Base-by-base conservation (phyloP, 92 coral and sea anemone species). In the Epizoanthus stellaris region DNA sequence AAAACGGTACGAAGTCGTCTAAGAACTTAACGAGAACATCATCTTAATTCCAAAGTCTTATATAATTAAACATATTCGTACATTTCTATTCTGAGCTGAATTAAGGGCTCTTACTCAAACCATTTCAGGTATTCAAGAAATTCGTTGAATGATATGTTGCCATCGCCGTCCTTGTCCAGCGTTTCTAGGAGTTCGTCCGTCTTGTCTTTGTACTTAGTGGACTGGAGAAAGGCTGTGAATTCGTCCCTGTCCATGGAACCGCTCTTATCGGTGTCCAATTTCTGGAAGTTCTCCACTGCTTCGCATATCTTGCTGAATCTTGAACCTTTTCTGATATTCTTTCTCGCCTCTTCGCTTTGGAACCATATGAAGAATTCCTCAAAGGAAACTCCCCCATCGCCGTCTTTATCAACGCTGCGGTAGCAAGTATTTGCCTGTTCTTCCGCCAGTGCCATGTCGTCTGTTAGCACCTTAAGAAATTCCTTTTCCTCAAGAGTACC, bases 141-240 rank as follows among this genome's bases (percentile, higher is more conserved):
- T 77, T 95, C 98, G 11, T 91, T 86, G 86, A 95, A 95, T 17
- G 98, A 95, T 71, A 95, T 88, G 64, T 92, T 89, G 6, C 98
- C 98, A 82, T 95, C 93, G 0, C 98, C 98, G 71, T 91, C 95
- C 40, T 86, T 86, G 76, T 95, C 98, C 75, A 95, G 89, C 5
- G 47, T n/a, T 67, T 80, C 59, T 68, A 88, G 52, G 0, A 94
- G 90, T 52, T 57, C 85, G 67, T 91, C 91, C 19, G 79, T 73
- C 45, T 88, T 79, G 62, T 70, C 67, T 61, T 80, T 45, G 62
- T 42, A 79, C 14, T 80, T 83, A 9, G 91, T 67, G 54, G 94
- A 85, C 16, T 62, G 54, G 89, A 95, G 76, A 71, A 95, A 80
- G 45, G 87, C 65, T 58, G 85, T 89, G 84, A 95, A 89, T 66